These are phyloP conservation scores for Cotesia typhae DNA, from an alignment of 1,140 invertebrate species.

Conservation along the genomic window DNA sequence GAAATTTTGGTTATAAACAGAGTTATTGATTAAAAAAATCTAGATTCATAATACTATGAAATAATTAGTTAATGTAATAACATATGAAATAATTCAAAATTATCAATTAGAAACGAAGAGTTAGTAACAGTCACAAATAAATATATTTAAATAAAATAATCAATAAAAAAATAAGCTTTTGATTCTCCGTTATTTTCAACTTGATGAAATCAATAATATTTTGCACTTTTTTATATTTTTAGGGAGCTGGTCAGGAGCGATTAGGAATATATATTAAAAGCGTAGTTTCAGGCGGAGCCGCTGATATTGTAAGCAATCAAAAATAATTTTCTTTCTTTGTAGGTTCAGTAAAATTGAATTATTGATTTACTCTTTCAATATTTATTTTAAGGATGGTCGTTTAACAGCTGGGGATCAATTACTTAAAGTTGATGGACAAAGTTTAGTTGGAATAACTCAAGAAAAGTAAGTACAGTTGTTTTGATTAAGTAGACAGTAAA, in stretches of 20 bases:
- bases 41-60: too few relatives aligned
- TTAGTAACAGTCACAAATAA: too few relatives aligned
- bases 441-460: constrained; percentile 95
- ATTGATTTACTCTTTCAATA: constrained; percentile 6
- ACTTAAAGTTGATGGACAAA: constrained; percentile 95
- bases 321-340: neutral
- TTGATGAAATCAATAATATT: constrained; percentile 30
- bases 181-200: constrained; percentile 30
- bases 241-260: constrained; percentile 90
- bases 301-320: constrained; percentile 78
- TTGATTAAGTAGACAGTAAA: neutral
- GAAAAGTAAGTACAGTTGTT: constrained; percentile 74
- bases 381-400: constrained; percentile 78
- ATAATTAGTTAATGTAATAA: too few relatives aligned
- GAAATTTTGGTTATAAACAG: too few relatives aligned
- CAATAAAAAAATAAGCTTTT: too few relatives aligned
- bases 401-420: constrained; percentile 97
- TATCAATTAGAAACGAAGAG: too few relatives aligned
- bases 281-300: constrained; percentile 94
- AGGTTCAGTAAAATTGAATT: neutral
- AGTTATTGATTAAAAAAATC: too few relatives aligned
- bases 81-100: too few relatives aligned
- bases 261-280: constrained; percentile 98
- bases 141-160: too few relatives aligned
- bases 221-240: constrained; percentile 48